Evolutionary conservation across 2,113 vertebrate species (phyloP).

Genomic region (Grus americana): DNA sequence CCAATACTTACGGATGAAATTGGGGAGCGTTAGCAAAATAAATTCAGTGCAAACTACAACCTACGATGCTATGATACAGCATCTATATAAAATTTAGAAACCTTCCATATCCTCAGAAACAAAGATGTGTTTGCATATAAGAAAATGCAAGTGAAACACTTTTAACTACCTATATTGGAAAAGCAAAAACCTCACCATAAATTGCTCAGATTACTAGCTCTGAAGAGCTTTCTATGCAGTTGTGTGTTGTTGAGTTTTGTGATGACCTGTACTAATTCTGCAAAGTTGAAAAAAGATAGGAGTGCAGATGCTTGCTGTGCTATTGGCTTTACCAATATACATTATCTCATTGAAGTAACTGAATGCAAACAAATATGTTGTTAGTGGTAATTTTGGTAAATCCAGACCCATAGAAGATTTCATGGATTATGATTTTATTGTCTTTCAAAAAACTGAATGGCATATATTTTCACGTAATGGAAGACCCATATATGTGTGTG

Average conservation of each 20-base stretch:
- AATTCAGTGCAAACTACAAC: not conserved
- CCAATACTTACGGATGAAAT: not conserved
- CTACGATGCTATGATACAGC: not conserved
- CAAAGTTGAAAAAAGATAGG: not conserved
- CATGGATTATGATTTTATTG: not conserved
- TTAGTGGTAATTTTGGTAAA: not conserved
- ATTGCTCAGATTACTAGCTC: not conserved
- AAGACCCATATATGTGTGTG: not conserved
- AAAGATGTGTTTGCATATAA: not conserved
- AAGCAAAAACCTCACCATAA: not conserved
- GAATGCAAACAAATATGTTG: not conserved
- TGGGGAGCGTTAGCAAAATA: not conserved
- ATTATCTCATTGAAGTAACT: not conserved
- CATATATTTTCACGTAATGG: not conserved
- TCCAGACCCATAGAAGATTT: not conserved
- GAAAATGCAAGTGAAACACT: not conserved
- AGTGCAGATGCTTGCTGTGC: not conserved
- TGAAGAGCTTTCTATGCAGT: not conserved
- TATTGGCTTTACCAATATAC: not conserved
- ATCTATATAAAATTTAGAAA: not conserved
- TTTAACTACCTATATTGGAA: not conserved
- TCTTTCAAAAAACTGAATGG: not conserved
- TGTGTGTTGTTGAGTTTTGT: not conserved
- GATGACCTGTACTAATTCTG: not conserved
- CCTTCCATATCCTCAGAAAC: not conserved